Base-by-base conservation (phyloP, 30 jellyfish, hydroid and myxozoan species). In the Calvadosia cruxmelitensis region DNA sequence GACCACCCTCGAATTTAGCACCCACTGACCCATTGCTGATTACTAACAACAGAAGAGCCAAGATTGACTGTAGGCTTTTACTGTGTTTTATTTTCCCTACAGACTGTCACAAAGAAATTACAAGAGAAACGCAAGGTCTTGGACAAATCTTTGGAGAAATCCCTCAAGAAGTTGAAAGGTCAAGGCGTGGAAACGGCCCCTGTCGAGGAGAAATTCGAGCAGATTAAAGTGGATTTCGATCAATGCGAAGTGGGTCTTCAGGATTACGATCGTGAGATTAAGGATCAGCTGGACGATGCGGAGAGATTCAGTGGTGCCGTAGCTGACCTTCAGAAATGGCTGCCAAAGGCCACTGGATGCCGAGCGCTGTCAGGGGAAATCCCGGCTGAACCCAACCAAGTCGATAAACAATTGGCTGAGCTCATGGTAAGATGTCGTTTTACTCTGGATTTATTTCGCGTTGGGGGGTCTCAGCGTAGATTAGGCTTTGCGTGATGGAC, bases 301-400 rank as follows among this genome's bases (percentile, higher is more conserved):
- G 73, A 69, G 49, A 53, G n/a, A 1, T 89, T 89, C 67, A 83
- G 49, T 33, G 68, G 63, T 24, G 70, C 94, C 16, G 49, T 86
- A 61, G 73, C 57, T 31, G 85, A 73, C 31, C 62, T 89, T 16
- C 80, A 89, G 34, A 72, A 78, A 23, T 89, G 98, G 98, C 36
- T 80, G 63, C 92, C 95, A 1, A 76, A 72, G 27, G 90, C 92
- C 3, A 32, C 42, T 57, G 81, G 51, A 15, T 53, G 67, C 13
- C 78, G 83, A 53, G 86, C 78, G 20, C 28, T 81, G 36, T 69
- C 76, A 62, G 92, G 74, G 31, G 84, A 87, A 20, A 53, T 72
- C 29, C 71, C 78, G n/a, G 50, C 85, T 3, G 81, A 74, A 12
- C 72, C 71, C 10, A 86, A 89, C 15, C 73, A 72, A 0, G 80